A percentile compares a stretch with the other conserved stretches of the same genome.
phyloP scores from a whole-genome alignment of 2,888 invertebrate genomes.

The Polyommatus icarus region DNA sequence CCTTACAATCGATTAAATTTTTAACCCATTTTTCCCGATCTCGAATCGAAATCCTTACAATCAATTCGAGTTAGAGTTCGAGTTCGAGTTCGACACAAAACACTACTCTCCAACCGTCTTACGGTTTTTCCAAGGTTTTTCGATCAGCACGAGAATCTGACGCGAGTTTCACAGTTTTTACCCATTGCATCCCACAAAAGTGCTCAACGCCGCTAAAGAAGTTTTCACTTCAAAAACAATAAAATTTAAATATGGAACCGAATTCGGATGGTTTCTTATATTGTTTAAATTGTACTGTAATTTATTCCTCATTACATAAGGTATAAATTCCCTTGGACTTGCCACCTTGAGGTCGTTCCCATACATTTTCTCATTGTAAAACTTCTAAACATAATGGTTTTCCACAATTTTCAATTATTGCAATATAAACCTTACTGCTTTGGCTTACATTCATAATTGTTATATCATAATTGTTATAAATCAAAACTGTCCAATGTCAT shows the following conservation, averaged over 20 bases:
- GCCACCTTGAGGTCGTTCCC: background rate
- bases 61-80: no score
- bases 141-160: no score
- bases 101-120: no score
- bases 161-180: no score
- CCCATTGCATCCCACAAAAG: no score
- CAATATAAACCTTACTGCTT: background rate
- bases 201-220: no score
- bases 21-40: no score
- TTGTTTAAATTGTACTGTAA: background rate
- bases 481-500: background rate
- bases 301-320: background rate
- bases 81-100: no score
- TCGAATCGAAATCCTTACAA: no score
- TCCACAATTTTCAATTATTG: background rate
- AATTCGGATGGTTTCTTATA: background rate
- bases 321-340: background rate
- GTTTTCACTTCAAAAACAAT: no score
- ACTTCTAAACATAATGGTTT: background rate
- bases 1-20: no score
- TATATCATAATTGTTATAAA: background rate
- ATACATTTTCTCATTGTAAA: conserved; percentile 11
- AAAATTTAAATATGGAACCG: background rate
- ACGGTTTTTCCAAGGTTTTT: no score
- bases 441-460: background rate